These are phyloP conservation scores for Ataeniobius toweri DNA, from an alignment of 2,797 vertebrate genomes.

Conservation along the genomic window DNA sequence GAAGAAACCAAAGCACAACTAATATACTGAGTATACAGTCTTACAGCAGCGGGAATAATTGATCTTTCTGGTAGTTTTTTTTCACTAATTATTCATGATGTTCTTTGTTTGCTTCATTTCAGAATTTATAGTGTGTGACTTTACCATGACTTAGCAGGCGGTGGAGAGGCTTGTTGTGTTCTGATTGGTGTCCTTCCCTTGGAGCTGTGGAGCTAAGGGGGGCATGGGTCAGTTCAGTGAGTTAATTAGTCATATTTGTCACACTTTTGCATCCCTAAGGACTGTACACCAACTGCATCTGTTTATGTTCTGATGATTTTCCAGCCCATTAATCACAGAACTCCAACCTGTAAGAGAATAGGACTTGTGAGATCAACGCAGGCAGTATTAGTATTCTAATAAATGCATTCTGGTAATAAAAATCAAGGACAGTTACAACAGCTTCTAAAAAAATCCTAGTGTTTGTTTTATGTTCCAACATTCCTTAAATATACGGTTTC, in stretches of 20 bases:
- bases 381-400: constrained; percentile 1
- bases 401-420: constrained; percentile 13
- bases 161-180: constrained; percentile 22
- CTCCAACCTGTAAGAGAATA: constrained; percentile 20
- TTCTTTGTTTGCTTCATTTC: constrained; percentile 7
- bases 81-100: neutral
- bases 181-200: constrained; percentile 41
- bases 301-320: constrained; percentile 62
- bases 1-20: neutral
- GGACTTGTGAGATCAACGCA: constrained; percentile 17
- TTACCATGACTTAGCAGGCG: constrained; percentile 21
- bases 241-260: constrained; percentile 71
- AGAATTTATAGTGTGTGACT: constrained; percentile 18
- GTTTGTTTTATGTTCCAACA: neutral
- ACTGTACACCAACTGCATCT: constrained; percentile 59
- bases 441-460: neutral
- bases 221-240: constrained; percentile 55
- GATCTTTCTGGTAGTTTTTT: neutral
- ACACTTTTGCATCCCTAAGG: constrained; percentile 46
- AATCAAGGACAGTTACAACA: constrained; percentile 21
- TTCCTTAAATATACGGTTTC: neutral
- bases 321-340: constrained; percentile 57
- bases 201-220: constrained; percentile 33
- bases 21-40: neutral
- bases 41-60: neutral